phyloP scores from a whole-genome alignment of 2,113 vertebrate genomes.

The Semnopithecus entellus region DNA sequence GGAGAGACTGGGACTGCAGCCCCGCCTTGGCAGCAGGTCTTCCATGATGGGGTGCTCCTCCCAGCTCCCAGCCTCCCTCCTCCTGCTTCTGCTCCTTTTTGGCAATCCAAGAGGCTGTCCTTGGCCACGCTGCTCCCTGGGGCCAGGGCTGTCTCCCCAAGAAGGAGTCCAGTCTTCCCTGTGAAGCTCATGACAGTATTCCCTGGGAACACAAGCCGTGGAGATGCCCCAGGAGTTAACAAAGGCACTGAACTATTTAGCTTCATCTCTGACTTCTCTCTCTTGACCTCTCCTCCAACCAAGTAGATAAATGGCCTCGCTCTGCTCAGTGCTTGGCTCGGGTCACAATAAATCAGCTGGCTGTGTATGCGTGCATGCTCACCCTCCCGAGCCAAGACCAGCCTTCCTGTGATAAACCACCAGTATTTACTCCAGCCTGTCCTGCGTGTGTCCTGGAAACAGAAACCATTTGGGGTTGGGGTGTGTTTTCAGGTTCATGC shows the following conservation, averaged over 20 bases:
- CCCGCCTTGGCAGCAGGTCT: background rate
- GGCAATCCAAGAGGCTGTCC: background rate
- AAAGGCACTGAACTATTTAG: accelerated
- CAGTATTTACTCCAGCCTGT: background rate
- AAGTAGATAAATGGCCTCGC: background rate
- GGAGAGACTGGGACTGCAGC: accelerated
- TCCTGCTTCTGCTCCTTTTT: background rate
- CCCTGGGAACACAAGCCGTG: background rate
- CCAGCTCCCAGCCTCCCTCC: background rate
- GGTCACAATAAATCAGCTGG: background rate
- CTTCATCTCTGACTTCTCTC: background rate
- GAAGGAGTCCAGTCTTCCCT: background rate
- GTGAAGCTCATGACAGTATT: accelerated
- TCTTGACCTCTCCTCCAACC: background rate
- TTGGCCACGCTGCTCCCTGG: background rate
- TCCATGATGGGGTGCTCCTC: background rate
- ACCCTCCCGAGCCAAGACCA: accelerated
- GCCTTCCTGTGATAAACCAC: background rate
- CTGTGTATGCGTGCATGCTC: accelerated
- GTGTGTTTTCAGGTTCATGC: too few species aligned
- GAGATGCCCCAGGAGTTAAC: background rate
- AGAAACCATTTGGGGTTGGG: background rate
- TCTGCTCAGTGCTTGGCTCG: background rate
- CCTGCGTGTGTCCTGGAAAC: accelerated
- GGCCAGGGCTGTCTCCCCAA: background rate